phyloP scores from a whole-genome alignment of 1,140 invertebrate genomes.

The Lutraria rhynchaena region DNA sequence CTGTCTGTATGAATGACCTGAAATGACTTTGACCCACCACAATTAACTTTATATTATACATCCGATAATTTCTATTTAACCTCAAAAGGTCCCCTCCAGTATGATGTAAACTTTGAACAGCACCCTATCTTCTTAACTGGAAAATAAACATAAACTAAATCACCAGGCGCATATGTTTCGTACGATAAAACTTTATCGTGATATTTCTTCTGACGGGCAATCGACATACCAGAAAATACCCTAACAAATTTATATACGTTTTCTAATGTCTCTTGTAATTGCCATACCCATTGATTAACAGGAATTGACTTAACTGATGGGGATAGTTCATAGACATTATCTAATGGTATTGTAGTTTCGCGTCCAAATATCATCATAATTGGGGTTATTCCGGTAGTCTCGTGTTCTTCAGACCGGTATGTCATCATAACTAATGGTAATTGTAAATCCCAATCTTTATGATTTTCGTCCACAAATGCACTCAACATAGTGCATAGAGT shows the following conservation, averaged over 20 bases:
- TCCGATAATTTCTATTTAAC: slow-evolving; percentile 4
- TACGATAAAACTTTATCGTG: neutral
- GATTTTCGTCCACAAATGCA: slow-evolving; percentile 23
- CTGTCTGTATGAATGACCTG: slow-evolving; percentile 21
- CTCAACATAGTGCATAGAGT: slow-evolving; percentile 52
- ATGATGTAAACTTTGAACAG: slow-evolving; percentile 17
- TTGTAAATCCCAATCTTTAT: slow-evolving; percentile 49
- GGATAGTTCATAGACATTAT: slow-evolving; percentile 25
- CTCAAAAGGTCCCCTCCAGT: slow-evolving; percentile 11
- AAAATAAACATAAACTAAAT: slow-evolving; percentile 24
- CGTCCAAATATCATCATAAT: slow-evolving; percentile 63
- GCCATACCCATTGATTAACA: slow-evolving; percentile 22
- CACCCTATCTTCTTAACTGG: slow-evolving; percentile 28
- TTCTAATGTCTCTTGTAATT: slow-evolving; percentile 42
- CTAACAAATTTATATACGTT: slow-evolving; percentile 33
- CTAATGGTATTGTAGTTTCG: slow-evolving; percentile 39
- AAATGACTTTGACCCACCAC: neutral
- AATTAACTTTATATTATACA: slow-evolving; percentile 15
- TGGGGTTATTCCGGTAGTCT: slow-evolving; percentile 47
- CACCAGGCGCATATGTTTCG: neutral
- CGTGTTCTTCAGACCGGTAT: slow-evolving; percentile 45
- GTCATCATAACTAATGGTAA: slow-evolving; percentile 51
- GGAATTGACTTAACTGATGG: too few relatives aligned
- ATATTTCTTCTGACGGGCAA: slow-evolving; percentile 3
- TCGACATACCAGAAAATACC: neutral